Evolutionary conservation across 2,797 vertebrate genomes (phyloP).

Genomic region (Glyptemys insculpta): DNA sequence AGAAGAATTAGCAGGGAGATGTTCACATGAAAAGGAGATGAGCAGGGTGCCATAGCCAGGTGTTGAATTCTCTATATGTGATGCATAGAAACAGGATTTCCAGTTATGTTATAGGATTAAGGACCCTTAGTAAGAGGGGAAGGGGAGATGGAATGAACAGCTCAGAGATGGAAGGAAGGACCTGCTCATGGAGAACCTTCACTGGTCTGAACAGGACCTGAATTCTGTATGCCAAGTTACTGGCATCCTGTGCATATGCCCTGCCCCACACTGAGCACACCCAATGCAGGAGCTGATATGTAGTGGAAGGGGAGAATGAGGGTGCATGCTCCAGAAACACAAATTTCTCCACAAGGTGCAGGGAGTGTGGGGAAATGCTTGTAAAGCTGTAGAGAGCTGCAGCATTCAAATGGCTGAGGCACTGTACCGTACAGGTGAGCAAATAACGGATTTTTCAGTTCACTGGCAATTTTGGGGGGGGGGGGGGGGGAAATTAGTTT

Average conservation of each 20-base stretch:
- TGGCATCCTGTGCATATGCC: background rate
- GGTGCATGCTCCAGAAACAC: background rate
- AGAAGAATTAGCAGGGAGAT: background rate
- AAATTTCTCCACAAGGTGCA: background rate
- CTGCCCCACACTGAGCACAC: background rate
- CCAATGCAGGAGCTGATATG: background rate
- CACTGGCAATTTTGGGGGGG: background rate
- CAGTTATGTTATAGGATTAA: fast-evolving
- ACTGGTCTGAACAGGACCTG: background rate
- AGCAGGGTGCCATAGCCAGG: background rate
- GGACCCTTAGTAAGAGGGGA: fast-evolving
- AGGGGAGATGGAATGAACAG: background rate
- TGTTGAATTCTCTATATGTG: background rate
- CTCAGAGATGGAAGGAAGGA: background rate
- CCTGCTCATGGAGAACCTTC: background rate
- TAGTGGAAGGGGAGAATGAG: background rate
- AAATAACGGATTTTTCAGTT: background rate
- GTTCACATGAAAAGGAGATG: background rate
- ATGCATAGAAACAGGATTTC: background rate
- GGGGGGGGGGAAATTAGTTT: background rate
- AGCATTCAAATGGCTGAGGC: background rate
- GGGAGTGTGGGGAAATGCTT: background rate
- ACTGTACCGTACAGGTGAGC: background rate
- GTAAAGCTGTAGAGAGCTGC: background rate
- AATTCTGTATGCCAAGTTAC: background rate